Evolutionary conservation across 1,140 invertebrate genomes (phyloP).

Genomic region (Aethina tumida): DNA sequence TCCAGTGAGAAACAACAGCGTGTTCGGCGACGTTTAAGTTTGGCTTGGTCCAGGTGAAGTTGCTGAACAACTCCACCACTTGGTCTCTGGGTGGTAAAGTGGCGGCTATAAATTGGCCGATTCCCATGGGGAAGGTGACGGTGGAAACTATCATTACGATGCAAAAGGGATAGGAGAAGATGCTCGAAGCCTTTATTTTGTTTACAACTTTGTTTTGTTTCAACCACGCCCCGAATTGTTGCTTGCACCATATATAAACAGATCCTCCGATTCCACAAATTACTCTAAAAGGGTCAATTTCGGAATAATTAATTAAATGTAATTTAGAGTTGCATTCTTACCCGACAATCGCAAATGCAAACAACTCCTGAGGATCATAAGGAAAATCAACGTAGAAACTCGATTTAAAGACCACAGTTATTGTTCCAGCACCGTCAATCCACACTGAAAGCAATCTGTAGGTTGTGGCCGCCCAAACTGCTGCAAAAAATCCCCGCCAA

Average conservation of each 20-base stretch:
- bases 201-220: slow-evolving; percentile 57
- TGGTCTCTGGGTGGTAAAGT: slow-evolving; percentile 74
- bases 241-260: slow-evolving; percentile 83
- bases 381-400: slow-evolving; percentile 91
- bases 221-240: slow-evolving; percentile 86
- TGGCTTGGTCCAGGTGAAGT: slow-evolving; percentile 85
- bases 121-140: slow-evolving; percentile 74
- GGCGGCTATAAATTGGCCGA: slow-evolving; percentile 81
- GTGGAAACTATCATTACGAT: slow-evolving; percentile 72
- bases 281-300: slow-evolving; percentile 46
- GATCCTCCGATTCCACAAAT: slow-evolving; percentile 82
- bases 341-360: slow-evolving; percentile 64
- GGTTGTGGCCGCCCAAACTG: slow-evolving; percentile 91
- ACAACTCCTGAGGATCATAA: slow-evolving; percentile 92
- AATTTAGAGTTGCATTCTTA: too few relatives aligned
- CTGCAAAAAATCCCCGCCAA: slow-evolving; percentile 96
- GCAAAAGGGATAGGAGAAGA: slow-evolving; percentile 80
- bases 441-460: slow-evolving; percentile 88
- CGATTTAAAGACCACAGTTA: slow-evolving; percentile 90
- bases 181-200: slow-evolving; percentile 71
- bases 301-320: slow-evolving; percentile 2
- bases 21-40: slow-evolving; percentile 73
- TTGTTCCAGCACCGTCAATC: slow-evolving; percentile 88
- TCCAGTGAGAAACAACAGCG: slow-evolving; percentile 80
- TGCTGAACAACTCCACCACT: slow-evolving; percentile 82